Evolutionary conservation across 37 sponge, comb jelly and placozoan species (phyloP), one percentile per base, ranked within the genome.

Genomic region (Theonella swinhoei): DNA sequence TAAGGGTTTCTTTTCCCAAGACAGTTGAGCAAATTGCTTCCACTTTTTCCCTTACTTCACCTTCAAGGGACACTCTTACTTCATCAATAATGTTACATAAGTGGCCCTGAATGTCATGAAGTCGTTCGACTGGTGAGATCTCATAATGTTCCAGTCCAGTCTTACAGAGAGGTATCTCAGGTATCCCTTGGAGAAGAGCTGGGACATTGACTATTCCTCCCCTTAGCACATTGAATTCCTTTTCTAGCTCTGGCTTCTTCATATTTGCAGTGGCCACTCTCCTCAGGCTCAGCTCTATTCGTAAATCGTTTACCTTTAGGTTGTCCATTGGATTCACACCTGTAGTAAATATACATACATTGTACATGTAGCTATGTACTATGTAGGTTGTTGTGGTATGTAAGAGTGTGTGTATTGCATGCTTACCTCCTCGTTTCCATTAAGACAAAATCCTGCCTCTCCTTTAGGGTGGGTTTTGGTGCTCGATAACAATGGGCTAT

Each of bases 141-240:
- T 77, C 78, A 24, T 77, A 77, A n/a, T 26, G 34, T 26, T 29
- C 26, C 25, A 63, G 40, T 29, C 34, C 37, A 39, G 28, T 23
- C 4, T 26, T 24, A 34, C 37, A 17, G 9, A 78, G 42, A 29
- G 67, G 41, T 39, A 28, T 65, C 32, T 78, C 67, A 23, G 79
- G 79, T 24, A 26, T 64, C 22, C 29, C 61, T 25, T 64, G 79
- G 17, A 78, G 67, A 22, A 78, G 66, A 23, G 79, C 79, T 63
- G 79, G 79, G 32, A 78, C 65, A 64, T 78, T 78, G 9, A 29
- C n/a, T 4, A 78, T 65, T 65, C 79, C 79, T 37, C 34, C 64
- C 26, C 43, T 39, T 19, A 67, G 40, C 32, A 37, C 31, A 23
- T 67, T 30, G 23, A 79, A 43, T 3, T 67, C 43, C n/a, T 39